phyloP scores from a whole-genome alignment of 2,797 vertebrate species.

The Trichosurus vulpecula region DNA sequence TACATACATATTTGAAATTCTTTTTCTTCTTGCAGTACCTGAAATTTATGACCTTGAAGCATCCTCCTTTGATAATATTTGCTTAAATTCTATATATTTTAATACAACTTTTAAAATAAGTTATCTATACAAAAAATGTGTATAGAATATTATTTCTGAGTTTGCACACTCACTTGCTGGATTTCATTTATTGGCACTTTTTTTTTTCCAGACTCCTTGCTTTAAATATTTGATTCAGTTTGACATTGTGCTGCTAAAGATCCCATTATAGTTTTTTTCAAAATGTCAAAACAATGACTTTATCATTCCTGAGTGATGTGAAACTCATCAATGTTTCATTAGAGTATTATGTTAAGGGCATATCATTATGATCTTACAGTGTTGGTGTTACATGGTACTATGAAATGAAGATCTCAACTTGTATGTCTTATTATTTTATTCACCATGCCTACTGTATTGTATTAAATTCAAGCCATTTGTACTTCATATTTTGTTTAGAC shows the following conservation, averaged over 20 bases:
- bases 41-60: neutral
- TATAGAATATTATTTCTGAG: conserved; percentile 36
- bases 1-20: neutral
- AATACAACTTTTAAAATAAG: conserved; percentile 27
- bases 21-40: neutral
- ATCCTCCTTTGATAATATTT: neutral
- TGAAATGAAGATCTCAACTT: conserved; percentile 31
- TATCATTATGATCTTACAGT: conserved; percentile 33
- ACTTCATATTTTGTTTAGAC: neutral
- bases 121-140: conserved; percentile 36
- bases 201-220: conserved; percentile 47
- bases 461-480: conserved; percentile 41
- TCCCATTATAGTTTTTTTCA: conserved; percentile 61
- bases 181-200: conserved; percentile 20
- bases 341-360: neutral
- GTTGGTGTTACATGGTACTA: conserved; percentile 16
- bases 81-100: conserved; percentile 12
- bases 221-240: conserved; percentile 53
- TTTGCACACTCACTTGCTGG: neutral
- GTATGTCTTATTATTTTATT: neutral
- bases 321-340: conserved; percentile 38
- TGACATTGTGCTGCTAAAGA: conserved; percentile 70
- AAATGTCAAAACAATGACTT: conserved; percentile 48
- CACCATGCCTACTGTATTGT: neutral
- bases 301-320: conserved; percentile 47